A percentile compares a stretch with the other conserved stretches of the same genome.
Conservation (phyloP, 2,797 vertebrate genomes). For the Amniataba percoides region DNA sequence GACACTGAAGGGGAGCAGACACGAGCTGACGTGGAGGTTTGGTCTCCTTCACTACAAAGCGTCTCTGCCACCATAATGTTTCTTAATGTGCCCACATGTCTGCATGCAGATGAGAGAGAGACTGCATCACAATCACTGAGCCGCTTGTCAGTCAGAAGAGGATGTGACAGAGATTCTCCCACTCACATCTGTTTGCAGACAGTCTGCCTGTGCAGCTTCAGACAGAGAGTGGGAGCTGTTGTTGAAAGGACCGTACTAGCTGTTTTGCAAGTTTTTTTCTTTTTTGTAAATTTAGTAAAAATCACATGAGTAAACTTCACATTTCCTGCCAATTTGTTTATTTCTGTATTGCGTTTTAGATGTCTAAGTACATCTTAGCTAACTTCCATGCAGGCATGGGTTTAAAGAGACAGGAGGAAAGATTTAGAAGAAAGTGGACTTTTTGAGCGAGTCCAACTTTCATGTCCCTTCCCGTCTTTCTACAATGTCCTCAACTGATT, state of each 20-base stretch:
- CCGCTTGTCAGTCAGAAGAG: conserved; percentile 55
- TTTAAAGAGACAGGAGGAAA: no score
- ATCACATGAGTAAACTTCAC: conserved; percentile 9
- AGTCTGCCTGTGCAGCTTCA: conserved; percentile 36
- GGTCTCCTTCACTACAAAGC: conserved; percentile 38
- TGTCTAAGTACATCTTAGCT: neutral
- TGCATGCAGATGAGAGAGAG: conserved; percentile 60
- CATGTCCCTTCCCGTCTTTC: no score
- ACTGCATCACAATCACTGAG: conserved; percentile 36
- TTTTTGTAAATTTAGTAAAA: conserved; percentile 18
- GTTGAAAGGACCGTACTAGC: conserved; percentile 24
- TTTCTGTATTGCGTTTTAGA: conserved; percentile 15
- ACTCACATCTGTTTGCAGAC: conserved; percentile 60
- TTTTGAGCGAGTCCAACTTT: no score
- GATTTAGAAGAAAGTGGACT: no score
- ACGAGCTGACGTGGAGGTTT: conserved; percentile 19
- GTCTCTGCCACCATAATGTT: conserved; percentile 32
- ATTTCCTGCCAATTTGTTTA: conserved; percentile 21
- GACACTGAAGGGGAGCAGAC: conserved; percentile 28
- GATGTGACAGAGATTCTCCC: conserved; percentile 60
- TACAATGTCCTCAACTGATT: no score
- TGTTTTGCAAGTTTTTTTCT: conserved; percentile 1
- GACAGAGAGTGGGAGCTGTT: conserved; percentile 54
- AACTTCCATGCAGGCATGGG: neutral
- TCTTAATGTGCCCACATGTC: conserved; percentile 47